Evolutionary conservation across 2,113 vertebrate genomes (phyloP).

Genomic region (Chionis minor): DNA sequence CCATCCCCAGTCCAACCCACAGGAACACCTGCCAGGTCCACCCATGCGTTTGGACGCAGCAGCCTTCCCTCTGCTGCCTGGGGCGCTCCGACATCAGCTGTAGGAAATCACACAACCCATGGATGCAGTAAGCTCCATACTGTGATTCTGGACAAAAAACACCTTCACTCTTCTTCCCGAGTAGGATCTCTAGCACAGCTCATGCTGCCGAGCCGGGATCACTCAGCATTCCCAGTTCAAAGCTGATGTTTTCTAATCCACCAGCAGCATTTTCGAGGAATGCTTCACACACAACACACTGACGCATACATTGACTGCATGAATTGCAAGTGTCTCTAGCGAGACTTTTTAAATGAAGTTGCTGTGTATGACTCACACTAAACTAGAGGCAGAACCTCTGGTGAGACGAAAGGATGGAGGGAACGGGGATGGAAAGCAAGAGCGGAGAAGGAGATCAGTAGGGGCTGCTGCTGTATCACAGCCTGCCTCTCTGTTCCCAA

Average conservation of each 20-base stretch:
- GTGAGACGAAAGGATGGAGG: not conserved
- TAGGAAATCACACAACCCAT: not conserved
- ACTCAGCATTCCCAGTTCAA: not conserved
- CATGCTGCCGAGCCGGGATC: not conserved
- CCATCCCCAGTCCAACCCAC: not conserved
- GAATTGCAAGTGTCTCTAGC: not conserved
- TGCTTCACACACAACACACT: rapidly evolving
- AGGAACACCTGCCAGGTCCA: not conserved
- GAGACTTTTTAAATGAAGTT: not conserved
- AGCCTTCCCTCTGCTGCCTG: not conserved
- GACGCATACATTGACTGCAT: not conserved
- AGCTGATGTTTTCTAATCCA: not conserved
- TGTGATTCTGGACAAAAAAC: not conserved
- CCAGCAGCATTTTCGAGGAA: not conserved
- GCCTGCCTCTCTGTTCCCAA: not conserved
- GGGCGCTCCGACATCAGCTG: not conserved
- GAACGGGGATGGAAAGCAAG: not conserved
- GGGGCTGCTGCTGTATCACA: not conserved
- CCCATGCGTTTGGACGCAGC: not conserved
- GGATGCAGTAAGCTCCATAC: not conserved
- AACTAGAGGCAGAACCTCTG: not conserved
- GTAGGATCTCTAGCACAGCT: not conserved
- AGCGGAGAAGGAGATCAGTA: not conserved
- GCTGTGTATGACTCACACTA: not conserved
- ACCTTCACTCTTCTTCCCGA: not conserved